Base-by-base conservation (phyloP, 2,888 invertebrate species). In the Apamea sordens region DNA sequence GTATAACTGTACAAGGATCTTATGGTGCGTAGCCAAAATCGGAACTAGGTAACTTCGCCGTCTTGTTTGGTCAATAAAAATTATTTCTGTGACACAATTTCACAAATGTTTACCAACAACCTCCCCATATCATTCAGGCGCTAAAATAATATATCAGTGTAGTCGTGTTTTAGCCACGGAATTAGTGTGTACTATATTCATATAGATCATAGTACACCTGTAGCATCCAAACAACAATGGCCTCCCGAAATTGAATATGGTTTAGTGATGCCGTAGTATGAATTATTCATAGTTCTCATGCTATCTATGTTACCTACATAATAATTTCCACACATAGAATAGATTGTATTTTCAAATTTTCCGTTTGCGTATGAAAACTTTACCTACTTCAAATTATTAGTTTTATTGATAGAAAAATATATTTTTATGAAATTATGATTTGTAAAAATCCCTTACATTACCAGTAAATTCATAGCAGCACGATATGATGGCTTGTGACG, bases 11-110 rank as follows among this genome's bases (percentile, higher is more conserved):
- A 50, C 15, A 21, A 50, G 24, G 8, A 32, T 47, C 7, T 47
- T 67, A 28, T 68, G 8, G 21, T 24, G 21, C 21, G 21, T 24
- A 2, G 28, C 21, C 47, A 47, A 47, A 28, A 47, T 44, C 10
- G 21, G 13, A 68, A 68, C 28, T 21, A n/a, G n/a, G n/a, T n/a
- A 21, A 53, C 21, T 2, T 21, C 53, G 53, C 53, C 53, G 11
- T 28, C 44, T 68, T 28, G 28, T 68, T 44, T 36, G 13, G 24
- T 36, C 24, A 64, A 11, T 32, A 32, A 32, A 64, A 64, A 32
- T n/a, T n/a, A n/a, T 56, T 63, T 63, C 63, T 63, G 32, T n/a
- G 68, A 28, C 44, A 18, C 68, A 68, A 68, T 44, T 44, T n/a
- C 3, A n/a, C 18, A 41, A 41, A 41, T 67, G n/a, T 41, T 15